Percentiles rank a stretch among this genome's conserved stretches.
Conservation (phyloP, 2,797 vertebrate genomes). For the Molossus molossus region DNA sequence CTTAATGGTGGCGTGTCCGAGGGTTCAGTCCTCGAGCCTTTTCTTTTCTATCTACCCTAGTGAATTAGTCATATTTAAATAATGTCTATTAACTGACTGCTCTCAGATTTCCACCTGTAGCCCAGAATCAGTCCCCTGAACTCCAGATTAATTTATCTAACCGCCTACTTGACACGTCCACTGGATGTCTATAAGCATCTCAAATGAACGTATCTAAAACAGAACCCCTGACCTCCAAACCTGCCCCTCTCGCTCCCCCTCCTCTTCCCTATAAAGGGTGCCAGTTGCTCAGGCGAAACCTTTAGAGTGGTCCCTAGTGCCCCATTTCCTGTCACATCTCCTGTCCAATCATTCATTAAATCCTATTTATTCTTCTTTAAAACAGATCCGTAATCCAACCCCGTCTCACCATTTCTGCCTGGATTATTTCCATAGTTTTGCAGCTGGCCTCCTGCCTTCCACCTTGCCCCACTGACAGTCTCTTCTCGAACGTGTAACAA, state of each 20-base stretch:
- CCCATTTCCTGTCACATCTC: background rate
- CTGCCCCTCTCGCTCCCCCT: background rate
- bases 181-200: background rate
- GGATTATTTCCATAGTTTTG: background rate
- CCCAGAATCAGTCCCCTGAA: background rate
- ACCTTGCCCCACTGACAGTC: background rate
- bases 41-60: background rate
- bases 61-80: slow-evolving; percentile 16
- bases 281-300: background rate
- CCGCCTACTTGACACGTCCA: background rate
- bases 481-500: background rate
- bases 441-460: background rate
- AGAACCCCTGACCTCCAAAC: background rate
- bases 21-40: background rate
- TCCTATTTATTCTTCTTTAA: slow-evolving; percentile 21
- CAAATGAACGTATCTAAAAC: background rate
- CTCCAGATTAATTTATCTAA: background rate
- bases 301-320: background rate
- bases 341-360: background rate
- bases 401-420: background rate
- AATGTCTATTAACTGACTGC: background rate
- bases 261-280: background rate
- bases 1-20: background rate
- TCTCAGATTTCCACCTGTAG: background rate
- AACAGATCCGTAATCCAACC: background rate